Conservation (phyloP, 2,113 vertebrate species). For the Cercocebus atys region DNA sequence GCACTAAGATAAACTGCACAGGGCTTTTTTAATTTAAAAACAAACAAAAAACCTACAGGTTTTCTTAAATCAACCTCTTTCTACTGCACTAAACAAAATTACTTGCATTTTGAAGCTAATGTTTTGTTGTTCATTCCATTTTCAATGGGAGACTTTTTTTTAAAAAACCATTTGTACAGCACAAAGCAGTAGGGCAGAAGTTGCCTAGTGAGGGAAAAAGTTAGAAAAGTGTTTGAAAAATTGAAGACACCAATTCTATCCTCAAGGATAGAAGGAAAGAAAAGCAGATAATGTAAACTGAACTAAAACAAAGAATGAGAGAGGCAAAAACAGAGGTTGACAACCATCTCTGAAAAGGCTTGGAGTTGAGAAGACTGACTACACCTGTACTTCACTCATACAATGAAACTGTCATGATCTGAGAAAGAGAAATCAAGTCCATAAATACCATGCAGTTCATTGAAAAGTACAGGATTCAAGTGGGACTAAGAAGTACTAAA, state of each 20-base stretch:
- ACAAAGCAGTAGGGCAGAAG: background rate
- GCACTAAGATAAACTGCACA: background rate
- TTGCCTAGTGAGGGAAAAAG: background rate
- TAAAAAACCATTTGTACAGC: background rate
- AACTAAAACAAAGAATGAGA: background rate
- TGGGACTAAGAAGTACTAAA: background rate
- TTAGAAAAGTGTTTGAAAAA: background rate
- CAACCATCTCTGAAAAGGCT: background rate
- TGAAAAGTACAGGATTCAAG: constrained; percentile 13
- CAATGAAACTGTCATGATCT: background rate
- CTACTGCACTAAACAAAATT: background rate
- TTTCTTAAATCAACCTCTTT: background rate
- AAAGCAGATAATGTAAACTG: background rate
- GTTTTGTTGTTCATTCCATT: background rate
- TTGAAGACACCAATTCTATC: background rate
- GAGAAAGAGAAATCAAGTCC: background rate
- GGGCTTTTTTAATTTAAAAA: constrained; percentile 16
- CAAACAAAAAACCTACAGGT: background rate
- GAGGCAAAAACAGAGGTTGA: background rate
- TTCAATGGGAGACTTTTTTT: background rate
- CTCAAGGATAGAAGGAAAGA: background rate
- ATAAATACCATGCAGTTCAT: background rate
- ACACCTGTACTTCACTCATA: background rate
- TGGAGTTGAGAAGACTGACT: background rate
- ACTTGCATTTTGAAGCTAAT: background rate